Conservation (phyloP, 30 jellyfish, hydroid and myxozoan genomes). For the Chrysaora quinquecirrha region DNA sequence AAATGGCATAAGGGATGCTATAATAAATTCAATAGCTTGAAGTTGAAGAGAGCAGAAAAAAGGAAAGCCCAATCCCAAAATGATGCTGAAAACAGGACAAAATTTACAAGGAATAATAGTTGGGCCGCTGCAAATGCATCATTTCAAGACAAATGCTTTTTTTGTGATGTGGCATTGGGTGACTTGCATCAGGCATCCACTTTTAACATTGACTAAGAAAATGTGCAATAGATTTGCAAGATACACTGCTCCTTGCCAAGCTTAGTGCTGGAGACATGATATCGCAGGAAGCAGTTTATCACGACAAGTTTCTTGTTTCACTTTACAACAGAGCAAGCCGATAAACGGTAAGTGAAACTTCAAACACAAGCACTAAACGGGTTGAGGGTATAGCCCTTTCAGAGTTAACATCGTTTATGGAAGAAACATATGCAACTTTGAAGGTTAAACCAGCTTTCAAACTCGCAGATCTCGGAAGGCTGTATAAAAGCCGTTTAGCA, state of each 20-base stretch:
- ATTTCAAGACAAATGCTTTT: slow-evolving; percentile 17
- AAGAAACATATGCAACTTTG: background rate
- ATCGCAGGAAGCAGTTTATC: slow-evolving; percentile 1
- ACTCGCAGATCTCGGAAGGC: slow-evolving; percentile 28
- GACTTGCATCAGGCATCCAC: slow-evolving; percentile 21
- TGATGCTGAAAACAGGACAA: background rate
- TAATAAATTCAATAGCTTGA: background rate
- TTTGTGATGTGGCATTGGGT: slow-evolving; percentile 23
- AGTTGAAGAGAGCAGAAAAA: background rate
- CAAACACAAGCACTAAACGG: slow-evolving; percentile 1
- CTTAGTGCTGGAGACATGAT: background rate
- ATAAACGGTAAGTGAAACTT: background rate
- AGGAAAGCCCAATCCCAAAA: slow-evolving; percentile 4
- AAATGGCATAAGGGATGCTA: slow-evolving; percentile 2
- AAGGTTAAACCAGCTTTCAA: slow-evolving; percentile 21
- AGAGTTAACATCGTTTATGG: slow-evolving; percentile 24
- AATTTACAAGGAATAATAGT: slow-evolving; percentile 1
- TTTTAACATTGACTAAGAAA: slow-evolving; percentile 9
- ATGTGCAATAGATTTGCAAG: slow-evolving; percentile 12
- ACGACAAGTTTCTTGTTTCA: background rate
- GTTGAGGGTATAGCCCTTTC: slow-evolving; percentile 38
- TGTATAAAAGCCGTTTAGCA: slow-evolving; percentile 23
- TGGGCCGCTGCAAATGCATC: slow-evolving; percentile 24
- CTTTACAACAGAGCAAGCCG: slow-evolving; percentile 1
- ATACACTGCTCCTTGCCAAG: slow-evolving; percentile 5